These are phyloP conservation scores for Pangasius mekongensis DNA, from an alignment of 2,797 vertebrate species.

Conservation along the genomic window DNA sequence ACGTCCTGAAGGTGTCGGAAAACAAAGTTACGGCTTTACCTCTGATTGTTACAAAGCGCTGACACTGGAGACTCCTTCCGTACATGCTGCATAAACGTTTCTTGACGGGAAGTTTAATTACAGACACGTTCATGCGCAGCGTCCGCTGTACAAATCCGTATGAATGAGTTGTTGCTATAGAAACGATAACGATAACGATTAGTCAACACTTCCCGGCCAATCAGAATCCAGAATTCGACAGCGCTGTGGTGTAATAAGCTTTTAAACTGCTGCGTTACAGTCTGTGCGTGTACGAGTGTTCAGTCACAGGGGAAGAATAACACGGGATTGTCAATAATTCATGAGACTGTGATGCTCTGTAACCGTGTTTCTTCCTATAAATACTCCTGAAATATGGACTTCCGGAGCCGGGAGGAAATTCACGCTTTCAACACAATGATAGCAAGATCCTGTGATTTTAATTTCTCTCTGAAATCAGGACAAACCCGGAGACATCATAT, in stretches of 20 bases:
- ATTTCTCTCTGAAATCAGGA: conserved; percentile 8
- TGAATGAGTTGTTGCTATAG: neutral
- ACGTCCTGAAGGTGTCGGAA: neutral
- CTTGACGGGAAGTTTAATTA: neutral
- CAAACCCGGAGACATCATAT: neutral
- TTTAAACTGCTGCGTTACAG: neutral
- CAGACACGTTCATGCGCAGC: neutral
- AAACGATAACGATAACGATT: neutral
- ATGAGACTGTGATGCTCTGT: conserved; percentile 2
- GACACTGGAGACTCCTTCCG: neutral
- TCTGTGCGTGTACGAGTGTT: neutral
- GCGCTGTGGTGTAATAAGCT: neutral
- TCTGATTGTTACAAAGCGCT: neutral
- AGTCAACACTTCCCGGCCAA: neutral
- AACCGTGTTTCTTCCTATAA: conserved; percentile 14
- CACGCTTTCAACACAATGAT: conserved; percentile 1
- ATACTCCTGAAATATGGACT: conserved; percentile 20
- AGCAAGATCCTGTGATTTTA: neutral
- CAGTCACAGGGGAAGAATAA: neutral
- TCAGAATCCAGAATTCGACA: neutral
- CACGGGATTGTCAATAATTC: neutral
- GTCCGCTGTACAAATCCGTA: neutral
- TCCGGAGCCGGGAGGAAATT: conserved; percentile 27
- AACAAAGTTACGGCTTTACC: neutral
- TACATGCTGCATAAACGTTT: neutral